Base-by-base conservation (phyloP, 2,797 vertebrate genomes). In the Pogonophryne albipinna region DNA sequence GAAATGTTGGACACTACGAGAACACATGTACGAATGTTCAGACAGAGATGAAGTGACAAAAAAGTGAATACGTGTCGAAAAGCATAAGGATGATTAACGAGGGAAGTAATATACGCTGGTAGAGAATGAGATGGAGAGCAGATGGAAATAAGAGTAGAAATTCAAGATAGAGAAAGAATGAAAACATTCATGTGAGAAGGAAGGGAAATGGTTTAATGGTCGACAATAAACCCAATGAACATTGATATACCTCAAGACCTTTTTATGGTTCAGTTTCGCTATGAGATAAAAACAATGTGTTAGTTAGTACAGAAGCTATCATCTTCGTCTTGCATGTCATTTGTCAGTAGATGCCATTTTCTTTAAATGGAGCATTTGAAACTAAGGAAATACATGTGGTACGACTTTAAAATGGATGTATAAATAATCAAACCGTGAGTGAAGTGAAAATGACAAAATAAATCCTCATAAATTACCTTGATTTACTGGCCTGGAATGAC, bases 71-170 rank as follows among this genome's bases (percentile, higher is more conserved):
- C 38, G 80, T 69, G 75, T 53, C 68, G 84, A 82, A 56, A 38
- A 80, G 73, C 80, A 53, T 55, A 50, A 79, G 9, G 38, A 80
- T 76, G 80, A 84, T 64, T 66, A 79, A 86, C 4, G 66, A 73
- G 45, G 13, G 12, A 57, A 44, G 51, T 71, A 16, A 62, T 62
- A 0, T 44, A 57, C 42, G 23, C 66, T 19, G 0, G 53, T 62
- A 66, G 71, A 53, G 51, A 19, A 47, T 45, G 31, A 55, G 47
- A 66, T 5, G 5, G 27, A 78, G 20, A 62, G 41, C 75, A 82
- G 51, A 44, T 65, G 67, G 58, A 57, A 69, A 17, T 23, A n/a
- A 42, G 11, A 67, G 38, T 34, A 60, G 58, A 51, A 65, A 72
- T 49, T 44, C 16, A 9, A 45, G 45, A 67, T 6, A 16, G 19